A percentile compares a stretch with the other conserved stretches of the same genome.
Evolutionary conservation across 2,797 vertebrate genomes (phyloP).

Genomic region (Sebastes kiyomatsui): DNA sequence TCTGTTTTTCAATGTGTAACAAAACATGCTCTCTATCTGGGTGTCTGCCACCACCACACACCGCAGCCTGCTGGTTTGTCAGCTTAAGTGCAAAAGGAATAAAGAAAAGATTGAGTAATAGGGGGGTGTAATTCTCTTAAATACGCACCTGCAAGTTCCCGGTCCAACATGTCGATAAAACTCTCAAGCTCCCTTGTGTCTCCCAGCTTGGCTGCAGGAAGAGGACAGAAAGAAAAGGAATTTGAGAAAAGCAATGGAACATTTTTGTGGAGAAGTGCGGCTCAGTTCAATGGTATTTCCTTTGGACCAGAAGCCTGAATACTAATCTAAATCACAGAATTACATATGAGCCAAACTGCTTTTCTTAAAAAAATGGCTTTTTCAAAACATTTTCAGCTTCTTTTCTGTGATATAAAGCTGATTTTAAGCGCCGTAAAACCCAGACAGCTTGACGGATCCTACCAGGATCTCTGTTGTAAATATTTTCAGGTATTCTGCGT

Average conservation of each 20-base stretch:
- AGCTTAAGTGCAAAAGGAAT: constrained; percentile 30
- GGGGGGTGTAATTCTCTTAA: constrained; percentile 54
- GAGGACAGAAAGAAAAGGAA: constrained; percentile 44
- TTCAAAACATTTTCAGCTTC: not conserved
- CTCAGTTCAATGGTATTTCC: constrained; percentile 75
- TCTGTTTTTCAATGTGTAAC: constrained; percentile 30
- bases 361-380: too few species aligned
- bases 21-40: constrained; percentile 24
- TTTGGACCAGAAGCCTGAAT: constrained; percentile 64
- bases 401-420: constrained; percentile 39
- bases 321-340: constrained; percentile 58
- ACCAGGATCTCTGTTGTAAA: constrained; percentile 18
- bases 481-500: not conserved
- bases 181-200: constrained; percentile 84
- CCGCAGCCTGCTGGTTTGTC: constrained; percentile 28
- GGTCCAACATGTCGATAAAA: constrained; percentile 85
- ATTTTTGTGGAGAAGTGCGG: constrained; percentile 58
- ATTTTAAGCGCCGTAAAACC: constrained; percentile 27
- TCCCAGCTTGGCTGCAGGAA: constrained; percentile 80
- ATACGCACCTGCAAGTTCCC: constrained; percentile 81
- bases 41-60: constrained; percentile 11
- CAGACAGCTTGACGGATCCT: constrained; percentile 19
- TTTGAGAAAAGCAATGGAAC: constrained; percentile 50
- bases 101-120: constrained; percentile 50
- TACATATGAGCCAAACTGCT: constrained; percentile 43